Percentiles rank a stretch among this genome's conserved stretches.
Conservation (phyloP, 2,797 vertebrate genomes). For the Apodemus agrarius region DNA sequence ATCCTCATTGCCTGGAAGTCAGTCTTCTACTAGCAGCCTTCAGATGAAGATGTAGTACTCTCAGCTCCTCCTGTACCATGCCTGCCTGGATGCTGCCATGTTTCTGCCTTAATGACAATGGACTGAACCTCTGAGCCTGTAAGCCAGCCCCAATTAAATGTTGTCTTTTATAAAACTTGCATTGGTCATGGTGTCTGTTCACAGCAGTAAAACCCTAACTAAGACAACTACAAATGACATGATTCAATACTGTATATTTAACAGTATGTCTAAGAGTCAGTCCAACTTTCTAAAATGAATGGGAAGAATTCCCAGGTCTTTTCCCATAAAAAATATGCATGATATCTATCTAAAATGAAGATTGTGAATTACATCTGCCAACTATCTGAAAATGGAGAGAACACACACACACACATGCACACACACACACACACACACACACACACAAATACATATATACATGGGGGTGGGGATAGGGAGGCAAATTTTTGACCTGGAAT, state of each 20-base stretch:
- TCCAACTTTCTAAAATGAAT: neutral
- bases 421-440: neutral
- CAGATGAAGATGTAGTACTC: too few species aligned
- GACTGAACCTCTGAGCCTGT: too few species aligned
- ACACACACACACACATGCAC: neutral
- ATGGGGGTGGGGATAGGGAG: neutral
- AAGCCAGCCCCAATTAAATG: too few species aligned
- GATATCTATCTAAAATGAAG: constrained; percentile 5
- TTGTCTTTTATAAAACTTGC: too few species aligned
- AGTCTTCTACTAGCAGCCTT: too few species aligned
- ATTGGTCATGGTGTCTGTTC: too few species aligned
- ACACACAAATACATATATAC: neutral
- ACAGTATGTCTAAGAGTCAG: neutral
- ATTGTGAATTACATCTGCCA: neutral
- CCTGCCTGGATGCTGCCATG: too few species aligned
- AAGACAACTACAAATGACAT: neutral
- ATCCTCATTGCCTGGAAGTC: too few species aligned
- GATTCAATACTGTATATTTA: neutral
- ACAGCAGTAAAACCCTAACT: too few species aligned
- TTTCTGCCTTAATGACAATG: too few species aligned
- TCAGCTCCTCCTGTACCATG: too few species aligned
- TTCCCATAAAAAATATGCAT: neutral
- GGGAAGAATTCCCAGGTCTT: neutral
- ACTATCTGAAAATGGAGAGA: neutral
- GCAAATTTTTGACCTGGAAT: neutral